These are phyloP conservation scores for Lasioglossum lativentre DNA, from an alignment of 2,888 invertebrate species.

Conservation along the genomic window DNA sequence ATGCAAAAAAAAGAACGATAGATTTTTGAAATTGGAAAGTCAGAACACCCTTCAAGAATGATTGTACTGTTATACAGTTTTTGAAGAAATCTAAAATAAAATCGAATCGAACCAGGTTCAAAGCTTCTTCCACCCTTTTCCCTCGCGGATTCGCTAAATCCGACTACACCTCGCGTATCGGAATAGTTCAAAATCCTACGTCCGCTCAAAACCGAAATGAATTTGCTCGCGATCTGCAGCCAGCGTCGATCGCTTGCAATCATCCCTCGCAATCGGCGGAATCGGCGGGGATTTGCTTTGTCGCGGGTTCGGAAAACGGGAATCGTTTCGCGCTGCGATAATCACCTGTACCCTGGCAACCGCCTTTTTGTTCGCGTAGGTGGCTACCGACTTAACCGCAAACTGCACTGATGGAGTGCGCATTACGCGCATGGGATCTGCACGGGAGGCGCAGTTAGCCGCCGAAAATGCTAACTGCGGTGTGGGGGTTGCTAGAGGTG, in stretches of 20 bases:
- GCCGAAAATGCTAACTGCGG: slow-evolving; percentile 31
- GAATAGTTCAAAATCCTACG: not conserved
- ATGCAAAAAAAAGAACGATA: too few relatives aligned
- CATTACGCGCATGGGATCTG: slow-evolving; percentile 58
- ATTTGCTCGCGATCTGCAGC: not conserved
- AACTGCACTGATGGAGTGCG: slow-evolving; percentile 60
- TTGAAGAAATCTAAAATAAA: not conserved
- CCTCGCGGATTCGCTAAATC: not conserved
- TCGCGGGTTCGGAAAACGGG: not conserved
- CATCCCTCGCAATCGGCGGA: not conserved
- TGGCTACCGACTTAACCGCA: slow-evolving; percentile 52
- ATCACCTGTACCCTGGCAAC: slow-evolving; percentile 60
- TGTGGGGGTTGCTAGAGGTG: not conserved
- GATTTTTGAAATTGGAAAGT: too few relatives aligned
- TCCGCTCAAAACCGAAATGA: not conserved
- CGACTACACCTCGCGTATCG: not conserved
- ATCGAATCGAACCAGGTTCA: not conserved
- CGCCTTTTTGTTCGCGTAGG: slow-evolving; percentile 53
- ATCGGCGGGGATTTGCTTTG: not conserved
- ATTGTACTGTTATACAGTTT: too few relatives aligned
- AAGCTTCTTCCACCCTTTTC: not conserved
- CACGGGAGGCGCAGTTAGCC: slow-evolving; percentile 32
- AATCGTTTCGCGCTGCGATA: slow-evolving; percentile 55
- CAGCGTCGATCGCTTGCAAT: not conserved
- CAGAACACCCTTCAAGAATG: too few relatives aligned